Percentiles rank a stretch among this genome's conserved stretches.
These are phyloP conservation scores for Linnaemya tessellans DNA, from an alignment of 2,888 invertebrate genomes.

Conservation along the genomic window DNA sequence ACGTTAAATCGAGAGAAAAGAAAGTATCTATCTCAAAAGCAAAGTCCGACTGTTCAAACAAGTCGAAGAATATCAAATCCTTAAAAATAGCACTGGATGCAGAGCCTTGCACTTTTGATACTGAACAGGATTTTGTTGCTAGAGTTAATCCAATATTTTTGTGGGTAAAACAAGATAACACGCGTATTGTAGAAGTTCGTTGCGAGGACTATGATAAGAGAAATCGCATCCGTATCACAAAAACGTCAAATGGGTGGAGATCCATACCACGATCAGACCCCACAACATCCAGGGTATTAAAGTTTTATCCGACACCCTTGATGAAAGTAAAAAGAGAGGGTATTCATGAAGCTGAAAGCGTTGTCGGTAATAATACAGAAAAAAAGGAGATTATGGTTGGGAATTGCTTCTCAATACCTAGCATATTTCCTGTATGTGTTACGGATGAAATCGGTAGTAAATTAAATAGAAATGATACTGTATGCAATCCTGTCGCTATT, in stretches of 20 bases:
- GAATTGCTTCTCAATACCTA: neutral
- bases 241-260: conserved; percentile 92
- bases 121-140: conserved; percentile 53
- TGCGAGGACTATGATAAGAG: conserved; percentile 94
- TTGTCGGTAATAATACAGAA: neutral
- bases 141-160: conserved; percentile 90
- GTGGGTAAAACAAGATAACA: conserved; percentile 92
- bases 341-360: conserved; percentile 66
- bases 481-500: conserved; percentile 35
- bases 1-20: conserved; percentile 3
- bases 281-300: conserved; percentile 79
- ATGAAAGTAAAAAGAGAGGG: conserved; percentile 82
- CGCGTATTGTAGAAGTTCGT: conserved; percentile 91
- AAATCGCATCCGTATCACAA: conserved; percentile 92
- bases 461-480: conserved; percentile 9
- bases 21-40: neutral
- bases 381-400: neutral
- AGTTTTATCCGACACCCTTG: conserved; percentile 81
- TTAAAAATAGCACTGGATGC: conserved; percentile 22
- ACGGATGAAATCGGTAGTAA: neutral
- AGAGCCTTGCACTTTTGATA: neutral
- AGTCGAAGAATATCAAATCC: neutral
- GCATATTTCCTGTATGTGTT: neutral
- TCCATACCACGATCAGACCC: conserved; percentile 90
- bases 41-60: conserved; percentile 1